Evolutionary conservation across 2,113 vertebrate species (phyloP).

Genomic region (Globicephala melas): DNA sequence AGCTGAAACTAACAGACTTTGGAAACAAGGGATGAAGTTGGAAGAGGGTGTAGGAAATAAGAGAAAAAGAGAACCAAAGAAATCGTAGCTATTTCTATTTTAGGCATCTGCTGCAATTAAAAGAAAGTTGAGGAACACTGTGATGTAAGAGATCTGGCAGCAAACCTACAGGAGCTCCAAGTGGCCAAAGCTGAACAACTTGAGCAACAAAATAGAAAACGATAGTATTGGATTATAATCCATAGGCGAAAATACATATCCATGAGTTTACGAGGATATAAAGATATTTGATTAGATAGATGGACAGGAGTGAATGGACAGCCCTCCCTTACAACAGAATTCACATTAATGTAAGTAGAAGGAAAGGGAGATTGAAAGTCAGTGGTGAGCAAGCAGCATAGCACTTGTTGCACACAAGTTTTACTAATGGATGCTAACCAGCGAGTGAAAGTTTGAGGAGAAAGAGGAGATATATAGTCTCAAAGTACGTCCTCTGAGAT

Average conservation of each 20-base stretch:
- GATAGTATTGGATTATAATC: not conserved
- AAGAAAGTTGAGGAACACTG: not conserved
- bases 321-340: not conserved
- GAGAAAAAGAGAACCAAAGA: not conserved
- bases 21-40: not conserved
- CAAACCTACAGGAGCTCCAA: not conserved
- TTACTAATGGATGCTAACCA: not conserved
- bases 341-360: not conserved
- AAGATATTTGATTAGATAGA: not conserved
- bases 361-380: not conserved
- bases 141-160: not conserved
- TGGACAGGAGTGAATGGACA: not conserved
- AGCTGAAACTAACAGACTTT: not conserved
- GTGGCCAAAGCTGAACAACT: not conserved
- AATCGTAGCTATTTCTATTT: not conserved
- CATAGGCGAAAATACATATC: not conserved
- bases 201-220: not conserved
- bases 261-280: not conserved
- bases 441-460: not conserved
- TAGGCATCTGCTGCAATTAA: not conserved
- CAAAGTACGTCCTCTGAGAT: not conserved
- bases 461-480: not conserved
- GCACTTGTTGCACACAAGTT: not conserved
- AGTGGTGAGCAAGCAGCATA: not conserved
- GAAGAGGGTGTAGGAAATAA: not conserved